A percentile compares a stretch with the other conserved stretches of the same genome.
phyloP scores from a whole-genome alignment of 2,888 invertebrate genomes.

The Ametastegia equiseti region DNA sequence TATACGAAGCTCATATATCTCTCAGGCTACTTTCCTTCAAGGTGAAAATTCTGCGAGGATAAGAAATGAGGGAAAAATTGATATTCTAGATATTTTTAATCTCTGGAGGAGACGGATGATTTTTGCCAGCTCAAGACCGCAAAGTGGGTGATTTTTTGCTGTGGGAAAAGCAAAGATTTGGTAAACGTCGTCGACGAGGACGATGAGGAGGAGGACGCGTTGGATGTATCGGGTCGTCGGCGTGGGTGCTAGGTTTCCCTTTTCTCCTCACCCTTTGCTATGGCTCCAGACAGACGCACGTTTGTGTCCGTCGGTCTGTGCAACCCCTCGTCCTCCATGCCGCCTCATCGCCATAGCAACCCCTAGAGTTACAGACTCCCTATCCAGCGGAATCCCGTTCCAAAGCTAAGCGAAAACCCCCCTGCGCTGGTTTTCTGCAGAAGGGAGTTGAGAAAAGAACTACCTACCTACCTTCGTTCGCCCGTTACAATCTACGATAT shows the following conservation, averaged over 20 bases:
- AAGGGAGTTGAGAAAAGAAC: slow-evolving; percentile 21
- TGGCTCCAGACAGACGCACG: slow-evolving; percentile 69
- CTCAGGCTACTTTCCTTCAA: background rate
- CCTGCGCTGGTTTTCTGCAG: too few species aligned
- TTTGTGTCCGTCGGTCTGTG: slow-evolving; percentile 57
- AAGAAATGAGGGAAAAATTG: background rate
- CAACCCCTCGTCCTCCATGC: slow-evolving; percentile 55
- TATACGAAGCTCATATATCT: background rate
- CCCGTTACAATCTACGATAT: slow-evolving; percentile 44
- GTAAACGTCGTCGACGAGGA: background rate
- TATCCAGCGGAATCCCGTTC: slow-evolving; percentile 53
- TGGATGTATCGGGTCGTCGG: slow-evolving; percentile 40
- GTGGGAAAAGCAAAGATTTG: slow-evolving; percentile 15
- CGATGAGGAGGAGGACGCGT: background rate
- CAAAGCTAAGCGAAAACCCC: slow-evolving; percentile 13
- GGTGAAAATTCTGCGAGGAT: background rate
- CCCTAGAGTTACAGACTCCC: slow-evolving; percentile 65
- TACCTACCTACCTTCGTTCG: too few species aligned
- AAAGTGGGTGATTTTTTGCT: background rate
- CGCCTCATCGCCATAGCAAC: slow-evolving; percentile 72
- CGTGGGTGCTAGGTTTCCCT: slow-evolving; percentile 11
- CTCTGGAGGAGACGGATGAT: background rate
- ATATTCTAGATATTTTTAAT: background rate
- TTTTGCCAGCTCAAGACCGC: background rate
- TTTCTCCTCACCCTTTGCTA: slow-evolving; percentile 61